phyloP scores from a whole-genome alignment of 2,888 invertebrate species.

The Cotesia congregata region DNA sequence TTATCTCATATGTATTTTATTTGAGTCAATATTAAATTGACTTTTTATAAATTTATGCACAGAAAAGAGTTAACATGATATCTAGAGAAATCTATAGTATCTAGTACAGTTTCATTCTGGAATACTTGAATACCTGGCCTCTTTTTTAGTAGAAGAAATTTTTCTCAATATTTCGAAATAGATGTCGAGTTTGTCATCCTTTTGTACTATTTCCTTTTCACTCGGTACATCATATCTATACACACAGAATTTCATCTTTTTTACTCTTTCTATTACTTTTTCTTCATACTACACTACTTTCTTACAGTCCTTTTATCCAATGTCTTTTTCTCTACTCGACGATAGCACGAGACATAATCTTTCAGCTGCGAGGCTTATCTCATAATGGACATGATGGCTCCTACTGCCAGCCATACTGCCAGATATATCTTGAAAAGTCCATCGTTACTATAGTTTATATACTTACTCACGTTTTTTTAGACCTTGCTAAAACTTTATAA shows the following conservation, averaged over 20 bases:
- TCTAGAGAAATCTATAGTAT: neutral
- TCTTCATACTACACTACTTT: neutral
- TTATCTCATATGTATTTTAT: neutral
- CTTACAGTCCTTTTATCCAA: neutral
- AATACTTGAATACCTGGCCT: neutral
- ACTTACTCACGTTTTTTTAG: neutral
- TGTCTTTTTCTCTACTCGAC: neutral
- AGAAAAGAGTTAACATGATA: neutral
- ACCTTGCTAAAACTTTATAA: neutral
- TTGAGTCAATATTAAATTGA: neutral
- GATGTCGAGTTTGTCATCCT: slow-evolving; percentile 1
- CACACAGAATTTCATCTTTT: neutral
- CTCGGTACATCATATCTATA: neutral
- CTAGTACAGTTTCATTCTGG: neutral
- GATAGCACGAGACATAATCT: slow-evolving; percentile 15
- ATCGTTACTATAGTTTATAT: neutral
- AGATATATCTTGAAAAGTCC: neutral
- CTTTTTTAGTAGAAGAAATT: neutral
- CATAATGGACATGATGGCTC: slow-evolving; percentile 37
- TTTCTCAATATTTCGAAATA: neutral
- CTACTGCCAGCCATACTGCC: neutral
- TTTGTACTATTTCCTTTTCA: neutral
- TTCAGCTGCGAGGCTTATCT: slow-evolving; percentile 39
- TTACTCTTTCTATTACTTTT: neutral
- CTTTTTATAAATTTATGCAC: neutral